Base-by-base conservation (phyloP, 2,113 vertebrate genomes). In the Bubo blakistoni region DNA sequence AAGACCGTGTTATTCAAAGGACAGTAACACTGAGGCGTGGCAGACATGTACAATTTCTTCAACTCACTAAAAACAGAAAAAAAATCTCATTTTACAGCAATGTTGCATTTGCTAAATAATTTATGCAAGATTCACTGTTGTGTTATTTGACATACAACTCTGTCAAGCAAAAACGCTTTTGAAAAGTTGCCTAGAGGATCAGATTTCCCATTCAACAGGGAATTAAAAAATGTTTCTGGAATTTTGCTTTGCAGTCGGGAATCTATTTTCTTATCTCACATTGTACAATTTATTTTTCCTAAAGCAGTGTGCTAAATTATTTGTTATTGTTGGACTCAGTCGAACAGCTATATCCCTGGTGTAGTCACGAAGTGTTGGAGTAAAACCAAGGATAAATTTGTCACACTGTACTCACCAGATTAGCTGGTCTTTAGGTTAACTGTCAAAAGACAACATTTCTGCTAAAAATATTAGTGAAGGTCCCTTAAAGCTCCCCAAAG, bases 231-330 rank as follows among this genome's bases (percentile, higher is more conserved):
- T 91, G 92, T 96, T 96, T 95, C 95, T 97, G 96, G 94, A 97
- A 96, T 97, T 92, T 90, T 96, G 86, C 96, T 96, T 95, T 96
- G 96, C 94, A 97, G 95, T 82, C 40, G 17, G 88, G 95, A 97
- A 97, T 96, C 95, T 97, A 88, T 90, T 96, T 95, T 96, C 93
- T 96, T 97, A 96, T 97, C 95, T 96, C 94, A 96, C 95, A 73
- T 91, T 97, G 94, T 97, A 97, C 95, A 93, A 97, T 96, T 97
- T 97, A 95, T 96, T 97, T 97, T 97, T 97, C 91, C 89, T 92
- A 96, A 97, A 96, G 95, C 93, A 95, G 89, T 94, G 89, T 91
- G 95, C 90, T 97, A 94, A 95, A 95, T 96, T 95, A 94, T 96
- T 97, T 97, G 96, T 97, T 97, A 73, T 97, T 97, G 78, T 96